A percentile compares a stretch with the other conserved stretches of the same genome.
Conservation (phyloP, 2,797 vertebrate species). For the Cebuella pygmaea region DNA sequence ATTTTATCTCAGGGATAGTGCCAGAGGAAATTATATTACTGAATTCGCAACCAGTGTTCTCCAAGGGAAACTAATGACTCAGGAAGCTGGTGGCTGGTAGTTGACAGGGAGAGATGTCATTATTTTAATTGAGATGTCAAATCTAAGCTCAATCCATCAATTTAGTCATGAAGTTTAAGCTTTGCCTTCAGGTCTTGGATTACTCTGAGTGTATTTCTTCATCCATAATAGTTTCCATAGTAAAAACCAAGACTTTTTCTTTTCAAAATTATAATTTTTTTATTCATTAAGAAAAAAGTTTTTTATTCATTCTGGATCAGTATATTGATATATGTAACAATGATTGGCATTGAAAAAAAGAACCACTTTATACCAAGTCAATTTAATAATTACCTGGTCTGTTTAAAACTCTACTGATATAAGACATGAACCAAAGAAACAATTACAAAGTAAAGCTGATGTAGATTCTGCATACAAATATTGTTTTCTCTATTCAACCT, state of each 20-base stretch:
- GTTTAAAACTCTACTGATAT: neutral
- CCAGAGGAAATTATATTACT: constrained; percentile 60
- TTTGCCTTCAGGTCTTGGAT: constrained; percentile 56
- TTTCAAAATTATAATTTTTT: constrained; percentile 26
- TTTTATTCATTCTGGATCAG: constrained; percentile 36
- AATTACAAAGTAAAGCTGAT: neutral
- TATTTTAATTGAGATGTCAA: constrained; percentile 70
- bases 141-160: constrained; percentile 24
- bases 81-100: neutral
- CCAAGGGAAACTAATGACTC: constrained; percentile 59
- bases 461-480: neutral
- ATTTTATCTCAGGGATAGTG: neutral
- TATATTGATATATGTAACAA: neutral
- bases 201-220: constrained; percentile 28
- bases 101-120: constrained; percentile 32
- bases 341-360: neutral
- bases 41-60: constrained; percentile 42
- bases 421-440: neutral
- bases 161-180: constrained; percentile 65
- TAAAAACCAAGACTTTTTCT: constrained; percentile 5
- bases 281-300: neutral
- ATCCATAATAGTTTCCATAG: constrained; percentile 29
- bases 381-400: neutral
- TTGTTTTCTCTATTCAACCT: neutral
- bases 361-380: neutral